Evolutionary conservation across 2,113 vertebrate species (phyloP).

Genomic region (Patagioenas fasciata): DNA sequence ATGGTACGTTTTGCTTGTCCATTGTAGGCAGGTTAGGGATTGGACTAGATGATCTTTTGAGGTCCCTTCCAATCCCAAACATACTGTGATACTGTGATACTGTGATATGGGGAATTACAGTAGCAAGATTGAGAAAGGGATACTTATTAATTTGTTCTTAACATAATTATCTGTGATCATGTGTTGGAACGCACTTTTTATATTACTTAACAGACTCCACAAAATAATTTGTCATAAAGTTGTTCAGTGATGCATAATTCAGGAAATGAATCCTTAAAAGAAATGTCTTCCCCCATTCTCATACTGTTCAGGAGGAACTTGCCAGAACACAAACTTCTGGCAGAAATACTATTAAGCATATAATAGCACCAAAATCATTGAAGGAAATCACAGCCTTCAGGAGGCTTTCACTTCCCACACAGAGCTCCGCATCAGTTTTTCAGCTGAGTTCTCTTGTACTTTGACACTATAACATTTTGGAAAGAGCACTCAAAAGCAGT

Average conservation of each 20-base stretch:
- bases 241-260: not conserved
- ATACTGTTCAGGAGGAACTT: not conserved
- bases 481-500: not conserved
- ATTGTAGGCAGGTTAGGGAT: not conserved
- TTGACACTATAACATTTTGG: not conserved
- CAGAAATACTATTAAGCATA: not conserved
- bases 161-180: not conserved
- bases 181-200: not conserved
- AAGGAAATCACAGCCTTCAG: slow-evolving; percentile 6
- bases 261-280: not conserved
- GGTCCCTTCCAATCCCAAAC: no score
- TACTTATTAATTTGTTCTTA: not conserved
- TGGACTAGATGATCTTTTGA: no score
- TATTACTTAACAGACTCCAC: not conserved
- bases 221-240: slow-evolving; percentile 8
- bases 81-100: no score
- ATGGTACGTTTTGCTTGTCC: not conserved
- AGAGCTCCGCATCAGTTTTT: not conserved
- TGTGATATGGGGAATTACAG: not conserved
- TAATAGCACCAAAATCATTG: not conserved
- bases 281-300: not conserved
- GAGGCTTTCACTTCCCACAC: slow-evolving; percentile 6
- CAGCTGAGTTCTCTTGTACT: not conserved
- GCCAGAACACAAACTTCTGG: slow-evolving; percentile 5
- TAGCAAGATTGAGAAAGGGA: not conserved